Conservation (phyloP, 2,797 vertebrate genomes). For the Ambastaia sidthimunki region DNA sequence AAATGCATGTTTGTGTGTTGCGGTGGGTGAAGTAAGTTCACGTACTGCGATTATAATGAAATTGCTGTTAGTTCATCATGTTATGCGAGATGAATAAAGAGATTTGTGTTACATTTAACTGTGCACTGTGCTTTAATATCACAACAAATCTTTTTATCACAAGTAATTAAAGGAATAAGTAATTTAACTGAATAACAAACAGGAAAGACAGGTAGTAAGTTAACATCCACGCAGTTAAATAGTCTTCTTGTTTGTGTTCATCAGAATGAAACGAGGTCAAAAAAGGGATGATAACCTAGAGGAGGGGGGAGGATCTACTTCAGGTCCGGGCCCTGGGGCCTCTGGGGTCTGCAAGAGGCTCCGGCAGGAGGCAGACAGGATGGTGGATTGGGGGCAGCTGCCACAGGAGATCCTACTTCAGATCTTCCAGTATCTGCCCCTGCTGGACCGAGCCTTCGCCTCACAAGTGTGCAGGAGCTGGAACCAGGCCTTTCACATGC, state of each 20-base stretch:
- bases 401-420: conserved; percentile 94
- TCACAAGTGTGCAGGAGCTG: conserved; percentile 92
- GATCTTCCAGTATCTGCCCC: conserved; percentile 91
- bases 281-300: conserved; percentile 13
- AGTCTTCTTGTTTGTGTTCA: background rate
- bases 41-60: background rate
- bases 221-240: too few relatives aligned
- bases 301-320: background rate
- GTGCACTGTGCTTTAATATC: background rate
- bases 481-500: conserved; percentile 98
- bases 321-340: background rate
- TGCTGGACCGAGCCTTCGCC: conserved; percentile 92
- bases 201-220: too few relatives aligned
- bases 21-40: background rate
- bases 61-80: background rate
- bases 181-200: too few relatives aligned
- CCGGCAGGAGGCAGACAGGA: background rate
- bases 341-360: conserved; percentile 39
- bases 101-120: background rate
- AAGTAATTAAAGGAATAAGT: too few relatives aligned
- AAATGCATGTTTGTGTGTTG: background rate
- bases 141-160: too few relatives aligned
- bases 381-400: conserved; percentile 84
- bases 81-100: background rate
- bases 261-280: conserved; percentile 56